phyloP scores from a whole-genome alignment of 2,888 invertebrate genomes.

The Apoderus coryli region DNA sequence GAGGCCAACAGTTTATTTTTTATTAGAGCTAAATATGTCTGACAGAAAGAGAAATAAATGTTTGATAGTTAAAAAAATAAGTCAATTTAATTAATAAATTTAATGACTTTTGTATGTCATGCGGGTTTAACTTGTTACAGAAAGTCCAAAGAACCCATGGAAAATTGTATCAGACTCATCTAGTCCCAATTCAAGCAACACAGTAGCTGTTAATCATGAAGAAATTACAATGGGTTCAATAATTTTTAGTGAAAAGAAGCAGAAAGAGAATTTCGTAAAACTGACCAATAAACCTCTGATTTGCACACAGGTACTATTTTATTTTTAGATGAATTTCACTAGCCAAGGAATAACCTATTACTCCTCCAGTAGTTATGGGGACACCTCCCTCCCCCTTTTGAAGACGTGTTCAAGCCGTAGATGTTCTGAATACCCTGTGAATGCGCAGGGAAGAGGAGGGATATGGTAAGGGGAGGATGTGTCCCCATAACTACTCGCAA shows the following conservation, averaged over 20 bases:
- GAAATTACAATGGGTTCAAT: constrained; percentile 47
- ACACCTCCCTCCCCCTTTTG: too few species aligned
- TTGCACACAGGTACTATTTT: constrained; percentile 52
- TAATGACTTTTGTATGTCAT: too few species aligned
- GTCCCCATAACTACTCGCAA: too few species aligned
- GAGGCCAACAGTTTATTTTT: too few species aligned
- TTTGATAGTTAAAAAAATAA: too few species aligned
- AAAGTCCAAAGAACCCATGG: constrained; percentile 33
- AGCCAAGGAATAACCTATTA: not conserved
- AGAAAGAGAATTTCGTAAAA: constrained; percentile 54
- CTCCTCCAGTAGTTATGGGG: not conserved
- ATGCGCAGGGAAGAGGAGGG: too few species aligned
- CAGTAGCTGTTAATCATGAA: constrained; percentile 22
- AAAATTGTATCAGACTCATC: constrained; percentile 32
- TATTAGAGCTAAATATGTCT: too few species aligned
- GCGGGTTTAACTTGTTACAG: too few species aligned
- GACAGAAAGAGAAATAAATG: constrained; percentile 5
- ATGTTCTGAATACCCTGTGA: too few species aligned
- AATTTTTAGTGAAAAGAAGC: constrained; percentile 56
- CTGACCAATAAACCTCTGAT: constrained; percentile 57
- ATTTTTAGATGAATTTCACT: constrained; percentile 4
- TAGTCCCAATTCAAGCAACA: constrained; percentile 22
- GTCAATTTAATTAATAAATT: too few species aligned
- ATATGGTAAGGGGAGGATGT: too few species aligned
- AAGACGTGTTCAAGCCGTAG: too few species aligned